A percentile compares a stretch with the other conserved stretches of the same genome.
These are phyloP conservation scores for Hypocryptadius cinnamomeus DNA, from an alignment of 2,113 vertebrate species.

Conservation along the genomic window DNA sequence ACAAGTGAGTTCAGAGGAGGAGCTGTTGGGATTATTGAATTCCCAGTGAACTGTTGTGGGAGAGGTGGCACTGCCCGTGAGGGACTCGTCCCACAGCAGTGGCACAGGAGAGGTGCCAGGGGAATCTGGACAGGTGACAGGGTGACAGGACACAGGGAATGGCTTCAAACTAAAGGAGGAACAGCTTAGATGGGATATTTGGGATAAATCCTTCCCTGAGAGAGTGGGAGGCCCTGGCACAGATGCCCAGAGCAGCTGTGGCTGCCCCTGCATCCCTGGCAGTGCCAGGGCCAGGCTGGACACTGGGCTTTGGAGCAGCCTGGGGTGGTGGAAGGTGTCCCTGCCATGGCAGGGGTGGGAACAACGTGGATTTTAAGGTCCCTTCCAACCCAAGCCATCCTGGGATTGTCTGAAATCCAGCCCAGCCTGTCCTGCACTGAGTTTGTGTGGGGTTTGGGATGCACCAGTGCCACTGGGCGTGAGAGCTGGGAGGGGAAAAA, in stretches of 20 bases:
- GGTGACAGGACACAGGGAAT: not conserved
- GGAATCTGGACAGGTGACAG: not conserved
- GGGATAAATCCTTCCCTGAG: not conserved
- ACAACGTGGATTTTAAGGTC: not conserved
- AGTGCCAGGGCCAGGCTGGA: not conserved
- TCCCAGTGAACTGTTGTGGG: not conserved
- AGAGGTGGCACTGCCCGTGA: not conserved
- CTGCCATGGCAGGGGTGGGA: not conserved
- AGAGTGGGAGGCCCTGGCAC: not conserved
- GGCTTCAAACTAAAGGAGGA: not conserved
- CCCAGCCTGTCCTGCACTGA: not conserved
- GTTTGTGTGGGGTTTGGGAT: not conserved
- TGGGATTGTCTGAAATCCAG: not conserved
- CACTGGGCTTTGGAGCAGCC: accelerated
- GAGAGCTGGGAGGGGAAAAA: not conserved
- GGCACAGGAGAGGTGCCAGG: not conserved
- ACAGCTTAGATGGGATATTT: not conserved
- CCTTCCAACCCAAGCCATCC: not conserved
- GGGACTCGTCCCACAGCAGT: not conserved
- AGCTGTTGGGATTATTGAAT: not conserved
- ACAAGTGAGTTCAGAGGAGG: not conserved
- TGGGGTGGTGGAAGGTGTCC: not conserved
- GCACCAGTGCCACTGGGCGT: too few relatives aligned
- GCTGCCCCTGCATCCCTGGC: not conserved
- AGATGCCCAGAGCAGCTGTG: not conserved